Evolutionary conservation across 2,888 invertebrate species (phyloP), one percentile per base, ranked within the genome.

Genomic region (Neria commutata): DNA sequence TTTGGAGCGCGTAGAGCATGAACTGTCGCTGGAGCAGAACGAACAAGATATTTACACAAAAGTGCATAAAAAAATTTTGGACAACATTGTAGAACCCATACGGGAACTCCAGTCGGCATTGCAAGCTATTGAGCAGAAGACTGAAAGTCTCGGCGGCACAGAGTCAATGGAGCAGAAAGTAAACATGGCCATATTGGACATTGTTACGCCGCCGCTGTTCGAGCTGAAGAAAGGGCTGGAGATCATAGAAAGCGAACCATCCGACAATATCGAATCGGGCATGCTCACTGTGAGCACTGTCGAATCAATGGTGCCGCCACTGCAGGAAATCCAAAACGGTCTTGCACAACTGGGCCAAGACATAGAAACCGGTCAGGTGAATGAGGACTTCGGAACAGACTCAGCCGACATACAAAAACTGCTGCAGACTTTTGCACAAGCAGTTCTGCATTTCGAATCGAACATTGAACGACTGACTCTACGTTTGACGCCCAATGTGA

Each of bases 101-200:
- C 72, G 69, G 25, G 70, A 77, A 11, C 45, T 81, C 5, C 75
- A 81, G 56, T 59, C 58, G 4, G 76, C 77, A 14, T 58, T 80
- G 1, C 71, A 73, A 42, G 67, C 68, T 17, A 76, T 81, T 33
- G 80, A 78, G 34, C 72, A 70, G 19, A 76, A 76, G 49, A 70
- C 71, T 0, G 71, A 73, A 8, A 71, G 74, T 0, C 54, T 73
- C 6, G 69, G 70, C 0, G 77, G 73, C 0, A 67, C 68, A 10
- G 78, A 79, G 45, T 74, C 77, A 0, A 64, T 80, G 46, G 81
- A 82, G 42, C 79, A 81, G 50, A 82, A 80, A 65, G 75, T 86
- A 54, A 86, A 87, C 66, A 85, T 87, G 58, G 86, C 87, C 56
- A 83, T 89, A 29, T 83, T 89, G 56, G 88, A 89, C 71, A 85